phyloP scores from a whole-genome alignment of 2,888 invertebrate species.

The Amiota mariae region DNA sequence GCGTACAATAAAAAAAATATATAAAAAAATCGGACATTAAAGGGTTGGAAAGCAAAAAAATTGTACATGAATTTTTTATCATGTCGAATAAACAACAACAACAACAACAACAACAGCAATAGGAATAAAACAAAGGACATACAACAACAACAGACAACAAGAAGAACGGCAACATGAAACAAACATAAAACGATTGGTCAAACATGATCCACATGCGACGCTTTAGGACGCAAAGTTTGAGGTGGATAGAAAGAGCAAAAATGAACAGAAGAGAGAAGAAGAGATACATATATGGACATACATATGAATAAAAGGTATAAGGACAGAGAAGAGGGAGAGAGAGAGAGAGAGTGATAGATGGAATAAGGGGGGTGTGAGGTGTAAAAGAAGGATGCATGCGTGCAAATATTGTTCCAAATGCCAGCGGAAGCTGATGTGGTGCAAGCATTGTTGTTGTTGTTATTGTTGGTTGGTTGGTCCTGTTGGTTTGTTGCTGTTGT shows the following conservation, averaged over 20 bases:
- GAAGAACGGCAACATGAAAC: not conserved
- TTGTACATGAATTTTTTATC: constrained; percentile 26
- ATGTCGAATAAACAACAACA: constrained; percentile 13
- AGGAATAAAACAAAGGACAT: not conserved
- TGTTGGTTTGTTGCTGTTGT: not conserved
- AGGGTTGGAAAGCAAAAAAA: not conserved
- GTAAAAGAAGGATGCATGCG: not conserved
- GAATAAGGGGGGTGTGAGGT: not conserved
- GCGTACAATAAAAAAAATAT: constrained; percentile 15
- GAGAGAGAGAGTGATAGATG: not conserved
- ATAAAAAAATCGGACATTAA: constrained; percentile 10
- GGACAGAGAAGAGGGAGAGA: no score
- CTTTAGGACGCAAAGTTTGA: no score
- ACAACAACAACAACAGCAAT: constrained; percentile 17
- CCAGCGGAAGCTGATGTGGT: constrained; percentile 17
- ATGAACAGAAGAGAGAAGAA: no score
- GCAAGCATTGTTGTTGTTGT: not conserved
- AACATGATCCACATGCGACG: constrained; percentile 23
- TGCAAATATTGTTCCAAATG: not conserved
- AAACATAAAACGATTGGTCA: constrained; percentile 32
- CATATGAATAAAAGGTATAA: not conserved
- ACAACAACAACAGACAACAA: constrained; percentile 12
- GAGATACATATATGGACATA: not conserved
- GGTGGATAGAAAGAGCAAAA: no score
- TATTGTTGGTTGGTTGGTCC: no score